phyloP scores from a whole-genome alignment of 2,797 vertebrate genomes.

The Mustela erminea region DNA sequence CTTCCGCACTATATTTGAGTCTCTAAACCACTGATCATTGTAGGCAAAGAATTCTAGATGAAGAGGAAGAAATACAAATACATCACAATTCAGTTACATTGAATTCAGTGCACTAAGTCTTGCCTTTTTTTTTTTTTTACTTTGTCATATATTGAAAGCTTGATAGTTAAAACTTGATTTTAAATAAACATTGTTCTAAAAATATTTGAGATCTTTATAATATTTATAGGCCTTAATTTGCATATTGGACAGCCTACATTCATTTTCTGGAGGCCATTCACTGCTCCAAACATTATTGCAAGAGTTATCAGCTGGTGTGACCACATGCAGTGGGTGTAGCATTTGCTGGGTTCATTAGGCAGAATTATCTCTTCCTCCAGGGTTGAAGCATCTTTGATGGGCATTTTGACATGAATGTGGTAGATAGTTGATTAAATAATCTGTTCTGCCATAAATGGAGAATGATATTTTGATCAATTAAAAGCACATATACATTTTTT shows the following conservation, averaged over 20 bases:
- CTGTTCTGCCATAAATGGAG: not conserved
- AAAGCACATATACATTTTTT: not conserved
- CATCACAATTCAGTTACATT: not conserved
- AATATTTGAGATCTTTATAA: not conserved
- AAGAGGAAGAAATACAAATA: not conserved
- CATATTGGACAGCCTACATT: not conserved
- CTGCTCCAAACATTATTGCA: not conserved
- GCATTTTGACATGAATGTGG: not conserved
- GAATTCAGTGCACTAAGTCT: not conserved
- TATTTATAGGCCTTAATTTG: not conserved
- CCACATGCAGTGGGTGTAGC: fast-evolving
- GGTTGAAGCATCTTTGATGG: not conserved
- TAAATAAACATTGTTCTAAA: not conserved
- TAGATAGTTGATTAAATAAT: not conserved
- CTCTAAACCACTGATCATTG: not conserved
- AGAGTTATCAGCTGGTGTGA: not conserved
- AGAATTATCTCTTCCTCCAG: not conserved
- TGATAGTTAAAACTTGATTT: not conserved
- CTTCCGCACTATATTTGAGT: not conserved
- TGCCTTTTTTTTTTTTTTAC: not conserved
- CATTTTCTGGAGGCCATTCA: not conserved
- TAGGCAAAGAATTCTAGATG: not conserved
- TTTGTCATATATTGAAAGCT: not conserved
- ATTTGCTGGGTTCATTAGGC: not conserved
- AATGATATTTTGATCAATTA: not conserved